phyloP scores from a whole-genome alignment of 2,888 invertebrate genomes.

The Lasiommata megera region DNA sequence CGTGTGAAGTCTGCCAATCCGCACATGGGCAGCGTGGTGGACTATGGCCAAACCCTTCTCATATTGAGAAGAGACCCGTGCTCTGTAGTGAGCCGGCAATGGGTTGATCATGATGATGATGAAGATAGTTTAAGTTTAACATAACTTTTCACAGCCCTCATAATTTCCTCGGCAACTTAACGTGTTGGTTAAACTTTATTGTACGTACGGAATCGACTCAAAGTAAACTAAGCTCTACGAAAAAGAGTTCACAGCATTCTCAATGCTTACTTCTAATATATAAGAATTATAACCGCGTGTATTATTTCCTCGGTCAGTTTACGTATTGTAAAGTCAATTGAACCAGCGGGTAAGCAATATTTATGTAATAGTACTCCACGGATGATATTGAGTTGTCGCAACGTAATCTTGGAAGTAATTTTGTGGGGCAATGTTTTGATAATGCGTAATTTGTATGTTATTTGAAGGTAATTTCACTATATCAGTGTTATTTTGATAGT shows the following conservation, averaged over 20 bases:
- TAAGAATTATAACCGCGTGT: neutral
- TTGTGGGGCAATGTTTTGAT: conserved; percentile 9
- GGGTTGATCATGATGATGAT: too few species aligned
- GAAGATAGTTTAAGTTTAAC: too few species aligned
- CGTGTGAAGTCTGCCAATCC: too few species aligned
- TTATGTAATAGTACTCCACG: conserved; percentile 16
- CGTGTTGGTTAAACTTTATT: neutral
- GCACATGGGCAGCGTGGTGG: too few species aligned
- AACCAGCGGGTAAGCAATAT: conserved; percentile 17
- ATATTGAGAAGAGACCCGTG: too few species aligned
- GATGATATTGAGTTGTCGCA: conserved; percentile 15
- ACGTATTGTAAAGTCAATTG: conserved; percentile 12
- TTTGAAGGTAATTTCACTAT: conserved; percentile 1
- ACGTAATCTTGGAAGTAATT: conserved; percentile 6
- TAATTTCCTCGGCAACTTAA: neutral
- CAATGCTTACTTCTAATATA: neutral
- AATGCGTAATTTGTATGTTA: conserved; percentile 8
- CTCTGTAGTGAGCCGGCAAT: too few species aligned
- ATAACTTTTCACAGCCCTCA: too few species aligned
- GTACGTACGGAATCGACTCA: neutral
- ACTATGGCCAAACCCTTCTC: too few species aligned
- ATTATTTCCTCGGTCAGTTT: neutral
- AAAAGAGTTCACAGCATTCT: neutral
- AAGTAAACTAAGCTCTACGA: neutral
- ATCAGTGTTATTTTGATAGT: neutral